phyloP scores from a whole-genome alignment of 2,113 vertebrate species.

The Damaliscus lunatus region DNA sequence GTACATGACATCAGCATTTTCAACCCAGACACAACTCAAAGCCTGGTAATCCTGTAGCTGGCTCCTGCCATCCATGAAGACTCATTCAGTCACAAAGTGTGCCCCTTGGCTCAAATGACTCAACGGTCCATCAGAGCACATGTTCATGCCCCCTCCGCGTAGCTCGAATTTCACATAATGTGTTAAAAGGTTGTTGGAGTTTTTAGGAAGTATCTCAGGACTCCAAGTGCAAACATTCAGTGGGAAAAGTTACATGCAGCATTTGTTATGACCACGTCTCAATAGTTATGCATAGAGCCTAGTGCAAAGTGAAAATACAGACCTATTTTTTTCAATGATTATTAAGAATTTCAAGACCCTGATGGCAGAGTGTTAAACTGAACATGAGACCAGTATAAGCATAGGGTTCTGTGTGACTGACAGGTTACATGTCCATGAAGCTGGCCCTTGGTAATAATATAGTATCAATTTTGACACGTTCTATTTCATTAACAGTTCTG shows the following conservation, averaged over 20 bases:
- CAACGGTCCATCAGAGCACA: not conserved
- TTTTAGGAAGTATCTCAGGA: not conserved
- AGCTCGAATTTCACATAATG: not conserved
- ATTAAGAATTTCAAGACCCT: not conserved
- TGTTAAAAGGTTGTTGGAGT: not conserved
- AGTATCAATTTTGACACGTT: not conserved
- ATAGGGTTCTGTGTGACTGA: not conserved
- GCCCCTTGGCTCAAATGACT: not conserved
- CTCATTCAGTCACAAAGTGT: not conserved
- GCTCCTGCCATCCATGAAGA: not conserved
- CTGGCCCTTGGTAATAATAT: not conserved
- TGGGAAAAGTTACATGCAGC: not conserved
- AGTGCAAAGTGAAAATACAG: not conserved
- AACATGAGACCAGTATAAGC: not conserved
- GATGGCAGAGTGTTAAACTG: not conserved
- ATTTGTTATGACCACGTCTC: not conserved
- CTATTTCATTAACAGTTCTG: not conserved
- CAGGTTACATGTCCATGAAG: accelerated
- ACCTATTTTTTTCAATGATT: not conserved
- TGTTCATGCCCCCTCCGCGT: accelerated
- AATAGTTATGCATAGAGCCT: not conserved
- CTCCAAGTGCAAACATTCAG: not conserved
- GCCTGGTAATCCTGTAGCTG: not conserved
- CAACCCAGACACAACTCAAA: not conserved
- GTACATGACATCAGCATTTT: too few relatives aligned